Base-by-base conservation (phyloP, 35 echinoderm and acorn worm species). In the Nesometra sesokonis region DNA sequence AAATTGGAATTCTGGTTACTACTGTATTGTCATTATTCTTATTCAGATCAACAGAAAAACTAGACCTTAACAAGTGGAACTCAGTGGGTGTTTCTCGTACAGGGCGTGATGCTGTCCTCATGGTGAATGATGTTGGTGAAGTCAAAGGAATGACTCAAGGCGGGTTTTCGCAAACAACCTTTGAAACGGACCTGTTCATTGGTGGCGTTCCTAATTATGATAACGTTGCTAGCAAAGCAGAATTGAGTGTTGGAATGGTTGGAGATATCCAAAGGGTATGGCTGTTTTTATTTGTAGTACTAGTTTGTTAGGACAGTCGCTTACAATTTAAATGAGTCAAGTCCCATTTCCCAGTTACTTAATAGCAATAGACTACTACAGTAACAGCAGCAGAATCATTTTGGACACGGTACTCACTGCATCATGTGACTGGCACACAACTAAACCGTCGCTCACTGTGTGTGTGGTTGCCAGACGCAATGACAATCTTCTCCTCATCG, bases 241-340 rank as follows among this genome's bases (percentile, higher is more conserved):
- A 81, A 76, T 38, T 98, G 7, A 78, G 46, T 36, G 86, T 88
- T 5, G 94, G 92, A 57, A 91, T 98, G 76, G 85, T 93, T 37
- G 95, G 95, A 33, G 95, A 98, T 83, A 94, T 98, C 34, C 95
- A 98, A 46, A 98, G 90, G 93, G 94, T 98, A 77, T 67, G 94
- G 13, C 8, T 29, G 31, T 7, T 23, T 21, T 3, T 38, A 85
- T 32, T 29, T 23, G n/a, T n/a, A n/a, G n/a, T n/a, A n/a, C n/a
- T n/a, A n/a, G n/a, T n/a, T n/a, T n/a, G n/a, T n/a, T n/a, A n/a
- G n/a, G n/a, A n/a, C n/a, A n/a, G n/a, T n/a, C n/a, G n/a, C n/a
- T n/a, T n/a, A n/a, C n/a, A n/a, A n/a, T n/a, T n/a, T n/a, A n/a
- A n/a, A n/a, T n/a, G n/a, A n/a, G n/a, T n/a, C n/a, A n/a, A n/a